Conservation (phyloP, 2,113 vertebrate genomes). For the Apteryx owenii region DNA sequence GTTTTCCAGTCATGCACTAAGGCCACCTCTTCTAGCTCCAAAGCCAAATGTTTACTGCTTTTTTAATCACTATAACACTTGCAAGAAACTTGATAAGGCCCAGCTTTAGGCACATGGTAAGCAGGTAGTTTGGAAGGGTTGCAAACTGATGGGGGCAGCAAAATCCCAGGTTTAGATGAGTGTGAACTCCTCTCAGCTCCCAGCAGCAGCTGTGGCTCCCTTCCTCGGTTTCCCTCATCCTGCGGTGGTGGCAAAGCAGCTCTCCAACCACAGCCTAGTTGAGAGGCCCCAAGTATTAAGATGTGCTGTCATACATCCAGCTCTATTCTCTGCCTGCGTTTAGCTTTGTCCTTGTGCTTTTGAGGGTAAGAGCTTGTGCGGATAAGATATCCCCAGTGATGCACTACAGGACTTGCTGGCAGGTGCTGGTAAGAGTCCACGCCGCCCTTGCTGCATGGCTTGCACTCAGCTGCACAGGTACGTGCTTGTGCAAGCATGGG, state of each 20-base stretch:
- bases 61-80: neutral
- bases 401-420: neutral
- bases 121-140: neutral
- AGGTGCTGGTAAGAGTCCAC: neutral
- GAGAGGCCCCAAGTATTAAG: neutral
- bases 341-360: neutral
- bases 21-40: neutral
- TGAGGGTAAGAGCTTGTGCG: neutral
- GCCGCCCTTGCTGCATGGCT: neutral
- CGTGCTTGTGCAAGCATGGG: neutral
- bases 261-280: rapidly evolving
- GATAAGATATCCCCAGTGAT: neutral
- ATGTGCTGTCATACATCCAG: neutral
- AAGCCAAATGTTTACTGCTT: neutral
- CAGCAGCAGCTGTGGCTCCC: neutral
- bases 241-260: neutral
- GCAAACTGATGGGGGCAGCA: neutral
- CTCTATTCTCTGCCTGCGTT: neutral
- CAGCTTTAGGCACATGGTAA: neutral
- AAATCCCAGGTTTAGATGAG: neutral
- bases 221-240: neutral
- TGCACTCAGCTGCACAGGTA: neutral
- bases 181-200: neutral
- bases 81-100: neutral
- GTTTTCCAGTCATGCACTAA: neutral